phyloP scores from a whole-genome alignment of 2,888 invertebrate genomes.

The Chloromyia formosa region DNA sequence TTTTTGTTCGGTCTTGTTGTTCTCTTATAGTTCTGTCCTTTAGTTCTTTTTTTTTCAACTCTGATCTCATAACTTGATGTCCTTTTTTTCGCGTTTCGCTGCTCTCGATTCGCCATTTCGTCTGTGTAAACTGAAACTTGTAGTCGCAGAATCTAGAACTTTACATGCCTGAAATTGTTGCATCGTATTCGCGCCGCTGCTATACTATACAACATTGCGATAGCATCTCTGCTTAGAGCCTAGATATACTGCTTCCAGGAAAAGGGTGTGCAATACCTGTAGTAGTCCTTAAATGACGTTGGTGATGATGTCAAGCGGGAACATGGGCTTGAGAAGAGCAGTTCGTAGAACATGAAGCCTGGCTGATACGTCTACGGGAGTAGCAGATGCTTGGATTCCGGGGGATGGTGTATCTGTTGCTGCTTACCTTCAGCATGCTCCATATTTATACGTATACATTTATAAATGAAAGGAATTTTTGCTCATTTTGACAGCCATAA shows the following conservation, averaged over 20 bases:
- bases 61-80: neutral
- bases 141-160: conserved; percentile 18
- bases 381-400: too few species aligned
- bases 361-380: too few species aligned
- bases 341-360: too few species aligned
- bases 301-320: neutral
- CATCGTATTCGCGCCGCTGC: conserved; percentile 5
- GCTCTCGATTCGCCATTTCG: neutral
- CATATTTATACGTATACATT: conserved; percentile 9
- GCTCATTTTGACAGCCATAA: conserved; percentile 38
- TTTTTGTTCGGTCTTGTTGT: neutral
- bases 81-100: neutral
- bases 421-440: neutral
- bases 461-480: conserved; percentile 40
- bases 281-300: too few species aligned
- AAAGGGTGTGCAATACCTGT: neutral
- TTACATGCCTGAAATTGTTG: conserved; percentile 29
- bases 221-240: too few species aligned
- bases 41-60: conserved; percentile 12
- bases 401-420: conserved; percentile 13
- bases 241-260: neutral
- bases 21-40: neutral
- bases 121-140: conserved; percentile 21
- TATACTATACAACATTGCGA: too few species aligned
- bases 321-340: neutral